Conservation (phyloP, 2,113 vertebrate genomes). For the Plecotus auritus region DNA sequence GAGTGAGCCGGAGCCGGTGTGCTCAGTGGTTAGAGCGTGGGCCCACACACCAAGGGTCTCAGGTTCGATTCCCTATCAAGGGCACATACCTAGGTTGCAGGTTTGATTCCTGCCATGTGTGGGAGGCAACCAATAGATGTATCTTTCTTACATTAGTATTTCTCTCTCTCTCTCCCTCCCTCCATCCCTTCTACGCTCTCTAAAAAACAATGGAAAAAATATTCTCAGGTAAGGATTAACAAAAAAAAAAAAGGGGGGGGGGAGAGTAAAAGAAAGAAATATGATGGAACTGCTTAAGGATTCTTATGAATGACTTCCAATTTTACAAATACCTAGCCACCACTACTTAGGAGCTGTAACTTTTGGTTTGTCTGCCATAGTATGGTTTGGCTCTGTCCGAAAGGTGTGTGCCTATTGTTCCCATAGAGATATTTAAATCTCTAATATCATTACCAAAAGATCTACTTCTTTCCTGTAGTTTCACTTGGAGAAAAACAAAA, state of each 20-base stretch:
- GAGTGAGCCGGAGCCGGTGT: too few relatives aligned
- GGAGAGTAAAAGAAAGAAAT: neutral
- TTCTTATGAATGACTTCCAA: neutral
- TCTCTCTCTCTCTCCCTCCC: too few relatives aligned
- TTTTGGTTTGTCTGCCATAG: neutral
- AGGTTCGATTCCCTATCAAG: too few relatives aligned
- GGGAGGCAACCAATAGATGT: too few relatives aligned
- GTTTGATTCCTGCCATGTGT: too few relatives aligned
- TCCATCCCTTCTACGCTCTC: too few relatives aligned
- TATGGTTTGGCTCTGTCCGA: neutral
- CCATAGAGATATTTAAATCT: conserved; percentile 34
- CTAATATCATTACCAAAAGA: conserved; percentile 42
- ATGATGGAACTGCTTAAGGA: neutral
- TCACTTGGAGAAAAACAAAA: neutral
- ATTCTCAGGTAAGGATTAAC: too few relatives aligned
- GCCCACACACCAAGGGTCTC: too few relatives aligned
- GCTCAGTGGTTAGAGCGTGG: too few relatives aligned
- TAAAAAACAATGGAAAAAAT: too few relatives aligned
- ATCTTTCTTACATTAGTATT: too few relatives aligned
- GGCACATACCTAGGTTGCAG: too few relatives aligned
- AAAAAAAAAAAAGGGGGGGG: neutral
- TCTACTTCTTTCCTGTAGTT: conserved; percentile 44
- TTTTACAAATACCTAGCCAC: neutral
- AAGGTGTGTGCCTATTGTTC: neutral
- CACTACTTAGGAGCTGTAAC: neutral